phyloP scores from a whole-genome alignment of 1,140 invertebrate species.

The Drosophila albomicans region DNA sequence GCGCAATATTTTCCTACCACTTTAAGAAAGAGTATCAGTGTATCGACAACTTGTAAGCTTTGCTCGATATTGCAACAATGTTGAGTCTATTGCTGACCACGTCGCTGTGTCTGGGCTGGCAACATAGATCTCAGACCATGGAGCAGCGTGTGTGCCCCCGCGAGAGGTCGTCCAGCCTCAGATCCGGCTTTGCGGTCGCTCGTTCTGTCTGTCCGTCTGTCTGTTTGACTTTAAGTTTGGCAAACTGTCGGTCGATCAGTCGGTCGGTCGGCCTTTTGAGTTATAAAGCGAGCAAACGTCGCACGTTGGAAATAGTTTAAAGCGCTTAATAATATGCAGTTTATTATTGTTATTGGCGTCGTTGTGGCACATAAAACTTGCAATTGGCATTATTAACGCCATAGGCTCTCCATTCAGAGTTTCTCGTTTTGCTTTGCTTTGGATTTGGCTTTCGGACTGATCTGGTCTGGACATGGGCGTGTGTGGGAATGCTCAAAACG shows the following conservation, averaged over 20 bases:
- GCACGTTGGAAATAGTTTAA: constrained; percentile 76
- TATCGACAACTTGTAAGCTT: background rate
- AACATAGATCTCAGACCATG: too few species aligned
- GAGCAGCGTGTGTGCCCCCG: constrained; percentile 63
- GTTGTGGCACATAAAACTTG: constrained; percentile 77
- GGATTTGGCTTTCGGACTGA: too few species aligned
- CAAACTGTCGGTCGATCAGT: constrained; percentile 18
- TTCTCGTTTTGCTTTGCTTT: constrained; percentile 22
- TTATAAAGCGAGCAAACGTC: constrained; percentile 52
- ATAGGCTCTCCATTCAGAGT: constrained; percentile 66
- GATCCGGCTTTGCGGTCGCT: constrained; percentile 70
- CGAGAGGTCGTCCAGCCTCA: constrained; percentile 72
- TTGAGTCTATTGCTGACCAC: constrained; percentile 49
- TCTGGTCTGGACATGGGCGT: constrained; percentile 45
- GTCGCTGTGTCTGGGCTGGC: constrained; percentile 63
- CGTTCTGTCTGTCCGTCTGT: constrained; percentile 11
- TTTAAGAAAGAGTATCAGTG: background rate
- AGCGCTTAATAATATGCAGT: constrained; percentile 81
- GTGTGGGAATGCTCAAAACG: constrained; percentile 64
- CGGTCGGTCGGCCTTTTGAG: constrained; percentile 46
- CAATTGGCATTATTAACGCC: constrained; percentile 83
- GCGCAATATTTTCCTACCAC: too few species aligned
- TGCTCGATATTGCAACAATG: constrained; percentile 36
- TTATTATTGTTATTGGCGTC: constrained; percentile 79
- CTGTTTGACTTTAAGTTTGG: background rate